These are phyloP conservation scores for Brienomyrus brachyistius DNA, from an alignment of 2,113 vertebrate genomes.

Conservation along the genomic window DNA sequence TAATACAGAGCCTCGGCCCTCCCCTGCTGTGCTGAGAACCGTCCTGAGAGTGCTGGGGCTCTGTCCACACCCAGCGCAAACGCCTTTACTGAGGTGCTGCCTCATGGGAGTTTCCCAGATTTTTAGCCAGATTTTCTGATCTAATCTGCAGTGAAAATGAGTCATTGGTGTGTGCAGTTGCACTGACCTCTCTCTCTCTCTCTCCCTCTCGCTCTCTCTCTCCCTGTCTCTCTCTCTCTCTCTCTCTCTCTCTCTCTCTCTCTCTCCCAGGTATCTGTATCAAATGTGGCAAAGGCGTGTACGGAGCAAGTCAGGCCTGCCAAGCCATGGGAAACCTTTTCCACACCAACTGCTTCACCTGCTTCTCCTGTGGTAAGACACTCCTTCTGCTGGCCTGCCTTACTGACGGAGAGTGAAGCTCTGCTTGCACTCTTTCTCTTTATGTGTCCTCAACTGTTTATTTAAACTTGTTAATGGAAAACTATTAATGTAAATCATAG, in stretches of 20 bases:
- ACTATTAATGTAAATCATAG: background rate
- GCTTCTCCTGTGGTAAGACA: conserved; percentile 93
- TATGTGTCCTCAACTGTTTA: background rate
- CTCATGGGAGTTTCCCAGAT: background rate
- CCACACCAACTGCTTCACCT: conserved; percentile 96
- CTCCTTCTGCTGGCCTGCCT: too few species aligned
- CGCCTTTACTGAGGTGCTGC: background rate
- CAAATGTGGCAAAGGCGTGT: conserved; percentile 94
- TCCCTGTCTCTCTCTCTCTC: conserved; percentile 23
- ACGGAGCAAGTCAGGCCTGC: conserved; percentile 93
- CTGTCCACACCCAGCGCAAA: background rate
- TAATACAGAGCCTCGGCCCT: background rate
- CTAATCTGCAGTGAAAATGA: background rate
- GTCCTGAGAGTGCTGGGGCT: background rate
- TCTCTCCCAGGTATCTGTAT: conserved; percentile 82
- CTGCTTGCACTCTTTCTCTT: background rate
- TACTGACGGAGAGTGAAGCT: background rate
- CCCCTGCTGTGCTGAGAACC: background rate
- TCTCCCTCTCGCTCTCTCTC: background rate
- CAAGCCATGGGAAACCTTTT: conserved; percentile 97
- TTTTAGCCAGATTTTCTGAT: background rate
- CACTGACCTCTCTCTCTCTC: conserved; percentile 15
- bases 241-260: conserved; percentile 27
- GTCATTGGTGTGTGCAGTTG: conserved; percentile 13
- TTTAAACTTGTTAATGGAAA: background rate